Conservation (phyloP, 92 coral and sea anemone genomes). For the Porites evermanni region DNA sequence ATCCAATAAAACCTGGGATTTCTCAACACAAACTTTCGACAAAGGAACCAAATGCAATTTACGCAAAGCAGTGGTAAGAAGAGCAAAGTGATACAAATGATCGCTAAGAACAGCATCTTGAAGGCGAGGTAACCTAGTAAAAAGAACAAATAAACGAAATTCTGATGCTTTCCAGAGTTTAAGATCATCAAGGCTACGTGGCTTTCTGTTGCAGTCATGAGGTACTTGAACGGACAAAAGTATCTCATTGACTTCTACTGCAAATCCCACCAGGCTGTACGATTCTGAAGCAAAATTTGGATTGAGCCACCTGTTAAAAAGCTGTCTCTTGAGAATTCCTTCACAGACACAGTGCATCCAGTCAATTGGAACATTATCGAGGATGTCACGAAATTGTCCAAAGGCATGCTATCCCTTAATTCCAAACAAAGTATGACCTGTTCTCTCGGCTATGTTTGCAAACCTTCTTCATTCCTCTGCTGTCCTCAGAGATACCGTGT, state of each 20-base stretch:
- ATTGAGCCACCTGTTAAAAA: not conserved
- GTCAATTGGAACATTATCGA: slow-evolving; percentile 21
- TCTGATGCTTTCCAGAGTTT: slow-evolving; percentile 26
- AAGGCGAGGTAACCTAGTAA: no score
- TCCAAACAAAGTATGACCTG: slow-evolving; percentile 42
- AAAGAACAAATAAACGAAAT: slow-evolving; percentile 21
- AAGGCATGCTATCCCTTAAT: slow-evolving; percentile 61
- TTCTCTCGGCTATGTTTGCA: slow-evolving; percentile 5
- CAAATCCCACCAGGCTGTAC: not conserved
- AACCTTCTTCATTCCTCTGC: not conserved
- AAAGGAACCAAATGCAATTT: not conserved
- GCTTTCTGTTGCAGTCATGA: slow-evolving; percentile 37
- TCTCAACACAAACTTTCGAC: slow-evolving; percentile 2
- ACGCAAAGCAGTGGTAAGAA: slow-evolving; percentile 13
- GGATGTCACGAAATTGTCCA: slow-evolving; percentile 18
- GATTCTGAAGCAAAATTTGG: slow-evolving; percentile 20
- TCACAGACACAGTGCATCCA: slow-evolving; percentile 49
- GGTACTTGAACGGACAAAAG: slow-evolving; percentile 6
- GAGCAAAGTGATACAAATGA: not conserved
- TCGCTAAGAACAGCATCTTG: no score
- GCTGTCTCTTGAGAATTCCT: slow-evolving; percentile 26
- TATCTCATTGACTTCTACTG: not conserved
- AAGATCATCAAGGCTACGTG: not conserved
- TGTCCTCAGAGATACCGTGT: not conserved
- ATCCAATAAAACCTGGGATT: slow-evolving; percentile 11